Base-by-base conservation (phyloP, 2,797 vertebrate species). In the Spinus pinus region DNA sequence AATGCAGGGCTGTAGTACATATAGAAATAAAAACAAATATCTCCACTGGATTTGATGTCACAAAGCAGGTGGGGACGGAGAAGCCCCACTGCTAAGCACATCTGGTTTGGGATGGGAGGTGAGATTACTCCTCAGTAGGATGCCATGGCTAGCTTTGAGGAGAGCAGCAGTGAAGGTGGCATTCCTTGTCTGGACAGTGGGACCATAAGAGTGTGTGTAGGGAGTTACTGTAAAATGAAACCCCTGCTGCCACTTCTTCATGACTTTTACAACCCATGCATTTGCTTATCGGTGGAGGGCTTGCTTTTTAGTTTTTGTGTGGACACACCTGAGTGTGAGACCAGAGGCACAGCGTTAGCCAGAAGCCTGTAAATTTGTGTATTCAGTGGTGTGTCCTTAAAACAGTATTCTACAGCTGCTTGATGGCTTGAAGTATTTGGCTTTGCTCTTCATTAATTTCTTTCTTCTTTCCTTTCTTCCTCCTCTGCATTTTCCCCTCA, bases 381-480 rank as follows among this genome's bases (percentile, higher is more conserved):
- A 13, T 69, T 56, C 23, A 33, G 44, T 56, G 35, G 16, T 47
- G 30, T 61, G 30, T 86, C 35, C n/a, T 42, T 69, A 49, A 67
- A 54, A 24, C 51, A 60, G 23, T 62, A 27, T 62, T 84, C 37
- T 65, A 41, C 54, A 64, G 35, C 50, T 69, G 72, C 41, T 65
- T 91, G 28, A 31, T 73, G 6, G 5, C 62, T 91, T 74, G 57
- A 49, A 75, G 10, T 71, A 57, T 85, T 82, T 86, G 19, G 11
- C 78, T 90, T 85, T 86, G 58, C 57, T 37, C 60, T 90, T 82
- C 65, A 70, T 86, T 98, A 96, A 96, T 88, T 60, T 88, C 50
- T 94, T 82, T 82, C 49, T 96, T 96, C 78, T 95, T 94, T 94
- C 90, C 94, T 86, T 89, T 70, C 53, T 92, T 92, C 62, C 71